Percentiles rank a stretch among this genome's conserved stretches.
phyloP scores from a whole-genome alignment of 2,888 invertebrate genomes.

The Amphiduros pacificus region DNA sequence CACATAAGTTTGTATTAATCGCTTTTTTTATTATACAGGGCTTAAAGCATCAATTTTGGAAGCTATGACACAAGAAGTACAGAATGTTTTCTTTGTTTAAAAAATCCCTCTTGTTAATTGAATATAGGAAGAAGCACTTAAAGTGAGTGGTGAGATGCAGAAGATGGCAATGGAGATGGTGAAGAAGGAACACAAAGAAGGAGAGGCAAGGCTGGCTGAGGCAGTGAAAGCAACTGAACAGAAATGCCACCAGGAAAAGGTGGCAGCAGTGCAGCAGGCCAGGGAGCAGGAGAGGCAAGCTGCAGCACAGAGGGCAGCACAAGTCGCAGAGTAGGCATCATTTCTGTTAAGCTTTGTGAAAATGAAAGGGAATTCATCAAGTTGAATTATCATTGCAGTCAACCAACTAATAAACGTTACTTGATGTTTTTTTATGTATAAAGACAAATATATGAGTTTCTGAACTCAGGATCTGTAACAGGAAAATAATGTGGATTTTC shows the following conservation, averaged over 20 bases:
- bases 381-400: no score
- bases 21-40: no score
- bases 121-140: slow-evolving; percentile 48
- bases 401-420: no score
- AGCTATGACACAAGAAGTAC: no score
- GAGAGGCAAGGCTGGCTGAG: slow-evolving; percentile 35
- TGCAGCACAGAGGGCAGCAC: slow-evolving; percentile 38
- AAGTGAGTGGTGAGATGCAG: slow-evolving; percentile 49
- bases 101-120: background rate
- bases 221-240: slow-evolving; percentile 36
- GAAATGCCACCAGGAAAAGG: slow-evolving; percentile 31
- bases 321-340: slow-evolving; percentile 34
- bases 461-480: no score
- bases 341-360: no score
- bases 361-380: no score
- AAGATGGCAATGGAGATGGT: slow-evolving; percentile 45
- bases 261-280: slow-evolving; percentile 36
- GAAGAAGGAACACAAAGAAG: slow-evolving; percentile 39
- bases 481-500: no score
- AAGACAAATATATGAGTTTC: no score
- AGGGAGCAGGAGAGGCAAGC: slow-evolving; percentile 36
- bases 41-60: no score
- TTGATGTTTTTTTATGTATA: no score
- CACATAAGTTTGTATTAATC: no score
- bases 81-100: background rate